Base-by-base conservation (phyloP, 2,888 invertebrate genomes). In the Hipparchia sbordonii region DNA sequence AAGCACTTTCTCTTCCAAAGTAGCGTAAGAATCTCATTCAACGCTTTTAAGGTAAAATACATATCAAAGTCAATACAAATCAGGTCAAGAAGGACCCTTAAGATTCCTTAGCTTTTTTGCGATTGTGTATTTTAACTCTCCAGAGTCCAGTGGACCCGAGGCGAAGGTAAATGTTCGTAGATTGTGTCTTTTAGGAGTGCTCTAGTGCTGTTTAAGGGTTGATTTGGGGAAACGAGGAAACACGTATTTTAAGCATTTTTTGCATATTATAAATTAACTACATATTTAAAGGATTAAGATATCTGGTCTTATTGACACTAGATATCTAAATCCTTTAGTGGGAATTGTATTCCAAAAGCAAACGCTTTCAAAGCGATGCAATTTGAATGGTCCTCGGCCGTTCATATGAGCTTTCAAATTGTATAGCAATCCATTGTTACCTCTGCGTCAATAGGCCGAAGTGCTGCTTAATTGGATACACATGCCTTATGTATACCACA, bases 331-430 rank as follows among this genome's bases (percentile, higher is more conserved):
- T 23, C 23, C 23, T 62, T 46, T 13, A 46, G 8, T 46, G 6
- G 62, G 46, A 46, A 46, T 62, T 62, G 62, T 48, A 46, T 63
- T 63, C 39, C 48, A 51, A 61, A 73, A 51, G 70, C 67, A 56
- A 66, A 54, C n/a, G 61, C 61, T 70, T 67, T 70, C 61, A 70
- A 62, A 67, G 56, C 51, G 60, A 70, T 73, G 66, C 61, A 67
- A 67, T 54, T 73, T 66, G 70, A 73, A 73, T 70, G 67, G 54
- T 57, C 67, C 67, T 70, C 67, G 54, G 62, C 57, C 56, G 48
- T 57, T 70, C 51, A 70, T 66, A 59, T 61, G 56, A 66, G 56
- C 13, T 6, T 60, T 66, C 46, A 60, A 72, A 70, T 39, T 66
- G 62, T 54, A 63, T 23, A 62, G 70, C 7, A 60, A 39, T 60